phyloP scores from a whole-genome alignment of 2,113 vertebrate species.

The Crypturellus undulatus region DNA sequence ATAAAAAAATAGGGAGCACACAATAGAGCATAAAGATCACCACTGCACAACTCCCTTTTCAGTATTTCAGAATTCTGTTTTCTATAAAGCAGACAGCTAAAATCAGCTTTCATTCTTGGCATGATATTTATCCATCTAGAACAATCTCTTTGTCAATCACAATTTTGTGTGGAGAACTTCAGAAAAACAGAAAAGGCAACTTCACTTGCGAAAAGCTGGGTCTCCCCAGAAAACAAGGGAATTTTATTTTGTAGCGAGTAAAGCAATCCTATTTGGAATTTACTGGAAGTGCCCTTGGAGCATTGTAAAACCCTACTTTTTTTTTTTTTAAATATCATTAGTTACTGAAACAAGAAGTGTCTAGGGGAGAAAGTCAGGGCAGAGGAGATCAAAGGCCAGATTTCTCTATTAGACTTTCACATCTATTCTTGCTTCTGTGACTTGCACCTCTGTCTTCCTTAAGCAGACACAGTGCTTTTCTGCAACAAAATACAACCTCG shows the following conservation, averaged over 20 bases:
- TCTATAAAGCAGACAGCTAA: background rate
- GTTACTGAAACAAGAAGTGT: background rate
- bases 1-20: background rate
- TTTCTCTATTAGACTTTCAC: background rate
- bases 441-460: background rate
- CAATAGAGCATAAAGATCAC: background rate
- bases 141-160: rapidly evolving
- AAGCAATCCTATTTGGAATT: background rate
- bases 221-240: background rate
- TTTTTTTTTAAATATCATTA: background rate
- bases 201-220: background rate
- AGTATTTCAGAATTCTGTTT: background rate
- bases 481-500: background rate
- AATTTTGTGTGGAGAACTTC: background rate
- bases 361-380: background rate
- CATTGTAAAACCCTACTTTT: rapidly evolving
- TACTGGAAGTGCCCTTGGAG: background rate
- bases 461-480: background rate
- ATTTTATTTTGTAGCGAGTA: background rate
- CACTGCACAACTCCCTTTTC: background rate
- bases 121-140: background rate
- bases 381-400: background rate
- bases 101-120: background rate
- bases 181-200: background rate
- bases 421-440: background rate